Percentiles rank a stretch among this genome's conserved stretches.
These are phyloP conservation scores for Dicyrtoma fusca DNA, from an alignment of 2,888 invertebrate species.

Conservation along the genomic window DNA sequence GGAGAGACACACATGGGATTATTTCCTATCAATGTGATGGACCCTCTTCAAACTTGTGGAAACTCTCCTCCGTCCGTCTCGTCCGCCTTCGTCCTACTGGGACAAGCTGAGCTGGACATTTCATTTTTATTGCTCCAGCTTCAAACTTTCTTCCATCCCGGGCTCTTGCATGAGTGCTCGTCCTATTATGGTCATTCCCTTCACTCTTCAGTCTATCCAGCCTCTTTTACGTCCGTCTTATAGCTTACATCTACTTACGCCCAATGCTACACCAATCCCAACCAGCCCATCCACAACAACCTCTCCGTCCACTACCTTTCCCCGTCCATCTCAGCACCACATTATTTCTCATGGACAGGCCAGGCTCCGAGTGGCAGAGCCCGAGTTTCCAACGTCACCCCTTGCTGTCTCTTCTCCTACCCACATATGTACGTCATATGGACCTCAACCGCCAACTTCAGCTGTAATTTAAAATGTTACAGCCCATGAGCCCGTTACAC, in stretches of 20 bases:
- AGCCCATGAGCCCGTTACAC: too few species aligned
- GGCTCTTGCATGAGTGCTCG: slow-evolving; percentile 31
- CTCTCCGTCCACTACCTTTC: not conserved
- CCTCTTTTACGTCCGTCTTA: not conserved
- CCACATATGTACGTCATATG: too few species aligned
- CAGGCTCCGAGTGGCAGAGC: slow-evolving; percentile 19
- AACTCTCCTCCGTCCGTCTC: slow-evolving; percentile 8
- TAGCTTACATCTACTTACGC: not conserved
- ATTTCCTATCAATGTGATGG: slow-evolving; percentile 7
- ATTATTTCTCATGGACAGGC: slow-evolving; percentile 30
- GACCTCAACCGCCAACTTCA: too few species aligned
- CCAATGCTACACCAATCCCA: not conserved
- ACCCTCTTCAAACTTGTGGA: slow-evolving; percentile 25
- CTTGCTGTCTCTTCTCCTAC: too few species aligned
- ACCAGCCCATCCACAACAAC: not conserved
- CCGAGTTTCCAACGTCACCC: too few species aligned
- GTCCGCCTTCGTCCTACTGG: not conserved
- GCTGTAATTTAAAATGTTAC: too few species aligned
- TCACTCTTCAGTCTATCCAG: not conserved
- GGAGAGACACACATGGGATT: not conserved
- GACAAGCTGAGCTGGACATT: slow-evolving; percentile 32
- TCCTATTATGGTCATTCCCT: slow-evolving; percentile 24
- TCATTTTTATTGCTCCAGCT: slow-evolving; percentile 32
- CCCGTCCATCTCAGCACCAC: slow-evolving; percentile 9
- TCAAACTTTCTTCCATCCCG: slow-evolving; percentile 12